These are phyloP conservation scores for Plecotus auritus DNA, from an alignment of 2,113 vertebrate species.

Conservation along the genomic window DNA sequence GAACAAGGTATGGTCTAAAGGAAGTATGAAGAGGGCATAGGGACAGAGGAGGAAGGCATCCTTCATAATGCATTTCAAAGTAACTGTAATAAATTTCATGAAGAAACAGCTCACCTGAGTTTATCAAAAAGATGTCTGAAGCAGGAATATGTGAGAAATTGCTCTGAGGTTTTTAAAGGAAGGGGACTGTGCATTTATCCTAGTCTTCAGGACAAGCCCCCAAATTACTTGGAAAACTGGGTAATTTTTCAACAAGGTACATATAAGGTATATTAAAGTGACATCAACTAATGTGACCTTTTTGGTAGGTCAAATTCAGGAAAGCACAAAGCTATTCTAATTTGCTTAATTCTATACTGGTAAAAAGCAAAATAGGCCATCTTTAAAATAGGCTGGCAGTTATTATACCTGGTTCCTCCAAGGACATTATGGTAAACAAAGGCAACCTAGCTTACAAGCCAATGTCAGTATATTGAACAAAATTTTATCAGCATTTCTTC, in stretches of 20 bases:
- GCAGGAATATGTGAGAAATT: background rate
- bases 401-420: background rate
- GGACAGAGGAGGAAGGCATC: background rate
- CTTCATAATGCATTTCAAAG: constrained; percentile 8
- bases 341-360: background rate
- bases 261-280: background rate
- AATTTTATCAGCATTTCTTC: background rate
- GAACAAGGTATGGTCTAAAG: background rate
- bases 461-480: background rate
- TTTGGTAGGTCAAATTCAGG: background rate
- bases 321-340: background rate
- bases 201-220: background rate
- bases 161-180: constrained; percentile 62
- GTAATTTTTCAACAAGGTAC: constrained; percentile 40
- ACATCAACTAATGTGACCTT: constrained; percentile 30
- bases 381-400: background rate
- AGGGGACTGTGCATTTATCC: constrained; percentile 33
- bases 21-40: background rate
- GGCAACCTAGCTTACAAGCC: background rate
- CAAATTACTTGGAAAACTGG: constrained; percentile 47
- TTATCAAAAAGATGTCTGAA: constrained; percentile 47
- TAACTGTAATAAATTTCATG: constrained; percentile 19
- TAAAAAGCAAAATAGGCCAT: background rate
- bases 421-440: background rate
- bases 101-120: constrained; percentile 33